Evolutionary conservation across 1,140 invertebrate genomes (phyloP), one percentile per base, ranked within the genome.

Genomic region (Drosophila biarmipes): DNA sequence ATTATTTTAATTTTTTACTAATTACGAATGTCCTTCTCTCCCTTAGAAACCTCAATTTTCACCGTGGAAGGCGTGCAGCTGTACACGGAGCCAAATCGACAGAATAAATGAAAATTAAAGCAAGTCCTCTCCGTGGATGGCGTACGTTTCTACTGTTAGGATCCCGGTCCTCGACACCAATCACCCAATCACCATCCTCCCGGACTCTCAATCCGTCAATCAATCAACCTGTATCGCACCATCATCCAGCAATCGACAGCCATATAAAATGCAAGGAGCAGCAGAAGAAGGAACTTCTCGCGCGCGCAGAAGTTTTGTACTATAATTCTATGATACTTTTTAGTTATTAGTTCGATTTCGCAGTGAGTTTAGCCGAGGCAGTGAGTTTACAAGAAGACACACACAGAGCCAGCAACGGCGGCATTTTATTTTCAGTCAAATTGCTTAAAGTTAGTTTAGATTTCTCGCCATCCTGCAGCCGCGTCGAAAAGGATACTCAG

Each of bases 31-130:
- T 58, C 2, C 14, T 2, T 43, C 19, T 43, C 17, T 42, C 38
- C 38, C 19, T 67, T n/a, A 98, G 97, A 97, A 93, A 94, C 96
- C 85, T 98, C 97, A 82, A 97, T 98, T 94, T 98, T 97, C 93
- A 97, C 95, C 84, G 96, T 98, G 91, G 96, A 98, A 93, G 97
- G 97, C 78, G 94, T 97, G 56, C 94, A 94, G 91, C 92, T 97
- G 80, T 94, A 95, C 90, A 94, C 95, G 37, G 96, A 97, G 92
- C 93, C 91, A 51, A 92, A 92, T 81, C 78, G 91, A 90, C 81
- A 90, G 90, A 91, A 84, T 81, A 92, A 89, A 87, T 93, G 85
- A 93, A 93, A 91, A 92, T 93, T 92, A 93, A 93, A 93, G 91
- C 91, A 92, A 78, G 89, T 90, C 75, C 84, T 92, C 73, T 92